Base-by-base conservation (phyloP, 2,888 invertebrate species). In the Peribatodes rhomboidaria region DNA sequence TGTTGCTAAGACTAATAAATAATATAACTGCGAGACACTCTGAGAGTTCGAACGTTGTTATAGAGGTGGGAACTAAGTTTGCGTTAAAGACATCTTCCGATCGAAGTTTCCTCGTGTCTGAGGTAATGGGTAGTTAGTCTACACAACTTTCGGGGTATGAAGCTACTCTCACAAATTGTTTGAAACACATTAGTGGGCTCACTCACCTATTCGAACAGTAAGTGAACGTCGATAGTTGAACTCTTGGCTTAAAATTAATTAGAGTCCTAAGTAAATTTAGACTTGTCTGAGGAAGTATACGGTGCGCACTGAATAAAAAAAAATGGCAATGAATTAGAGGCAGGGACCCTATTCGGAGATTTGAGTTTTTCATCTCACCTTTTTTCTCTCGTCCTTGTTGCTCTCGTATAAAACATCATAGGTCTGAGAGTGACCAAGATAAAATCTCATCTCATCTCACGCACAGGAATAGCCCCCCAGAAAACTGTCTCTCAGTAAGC, bases 1-100 rank as follows among this genome's bases (percentile, higher is more conserved):
- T 57, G 57, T 57, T 42, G 22, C 57, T 58, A 54, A 66, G 49
- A 58, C 62, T 60, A 57, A 63, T 67, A 63, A 67, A 67, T 67
- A 67, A 63, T 54, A 63, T 56, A 63, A 57, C 31, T 61, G 49
- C 37, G 63, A 50, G 62, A 67, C 62, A 59, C 66, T 67, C 44
- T 20, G 10, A 55, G 49, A 61, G 66, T 58, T 66, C 20, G 31
- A 50, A 67, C 53, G 53, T 61, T 56, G 50, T 60, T 61, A 60
- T 56, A 52, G 63, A 60, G 49, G 47, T 61, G 37, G 49, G 44
- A 61, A 60, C 52, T 61, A 37, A 14, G 41, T 59, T 44, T 58
- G 33, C 53, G 56, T 58, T 59, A 57, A 61, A 65, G 33, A 54
- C 52, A 47, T 50, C 56, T 65, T 56, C 39, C 55, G 60, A 65